These are phyloP conservation scores for Trachelus tabidus DNA, from an alignment of 2,888 invertebrate genomes.

Conservation along the genomic window DNA sequence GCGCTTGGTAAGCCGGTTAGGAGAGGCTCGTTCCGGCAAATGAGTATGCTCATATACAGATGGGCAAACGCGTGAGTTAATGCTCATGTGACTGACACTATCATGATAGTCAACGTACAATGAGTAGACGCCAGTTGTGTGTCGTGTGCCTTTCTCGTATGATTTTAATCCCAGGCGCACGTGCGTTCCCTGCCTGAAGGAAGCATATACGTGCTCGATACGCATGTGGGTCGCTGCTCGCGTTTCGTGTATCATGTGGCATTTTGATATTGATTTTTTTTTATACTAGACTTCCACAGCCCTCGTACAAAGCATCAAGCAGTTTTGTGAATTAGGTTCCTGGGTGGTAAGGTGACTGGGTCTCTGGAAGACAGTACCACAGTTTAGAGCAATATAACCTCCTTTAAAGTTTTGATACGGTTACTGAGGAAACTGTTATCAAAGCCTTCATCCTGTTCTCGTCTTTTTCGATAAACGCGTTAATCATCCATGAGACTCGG, in stretches of 20 bases:
- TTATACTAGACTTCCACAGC: neutral
- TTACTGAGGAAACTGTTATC: neutral
- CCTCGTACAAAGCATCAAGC: neutral
- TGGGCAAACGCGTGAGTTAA: neutral
- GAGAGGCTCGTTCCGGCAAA: neutral
- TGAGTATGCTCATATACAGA: neutral
- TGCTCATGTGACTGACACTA: neutral
- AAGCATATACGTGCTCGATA: neutral
- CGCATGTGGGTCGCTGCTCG: neutral
- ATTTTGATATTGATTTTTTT: neutral
- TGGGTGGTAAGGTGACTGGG: neutral
- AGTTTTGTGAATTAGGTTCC: neutral
- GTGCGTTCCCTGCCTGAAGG: neutral
- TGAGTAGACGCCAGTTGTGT: neutral
- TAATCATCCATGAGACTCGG: neutral
- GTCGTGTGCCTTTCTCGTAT: neutral
- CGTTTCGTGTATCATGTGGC: neutral
- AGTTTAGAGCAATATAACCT: neutral
- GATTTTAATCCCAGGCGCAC: neutral
- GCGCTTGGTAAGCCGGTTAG: neutral
- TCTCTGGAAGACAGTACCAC: neutral
- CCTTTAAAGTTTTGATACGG: neutral
- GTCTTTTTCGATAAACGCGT: neutral
- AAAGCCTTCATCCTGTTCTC: neutral
- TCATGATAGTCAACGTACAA: neutral